Evolutionary conservation across 2,888 invertebrate genomes (phyloP), one percentile per base, ranked within the genome.

Genomic region (Gortyna flavago): DNA sequence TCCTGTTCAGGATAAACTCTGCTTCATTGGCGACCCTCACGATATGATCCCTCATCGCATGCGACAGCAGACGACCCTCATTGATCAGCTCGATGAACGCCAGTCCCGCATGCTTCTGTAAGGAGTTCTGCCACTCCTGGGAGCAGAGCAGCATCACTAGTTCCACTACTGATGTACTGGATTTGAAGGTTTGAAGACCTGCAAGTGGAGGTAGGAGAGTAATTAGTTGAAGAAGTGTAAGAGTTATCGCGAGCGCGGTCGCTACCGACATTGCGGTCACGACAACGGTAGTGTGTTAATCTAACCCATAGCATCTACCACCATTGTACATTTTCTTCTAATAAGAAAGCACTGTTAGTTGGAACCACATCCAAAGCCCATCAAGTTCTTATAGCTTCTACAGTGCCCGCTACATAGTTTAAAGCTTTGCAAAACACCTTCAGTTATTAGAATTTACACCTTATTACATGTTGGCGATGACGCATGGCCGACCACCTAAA

Each of bases 31-130:
- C 99, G 25, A 99, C 99, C 75, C 99, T 97, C 38, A 99, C 99
- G 90, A 99, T 99, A 95, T 99, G 99, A 95, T 99, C 99, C 91
- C 99, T 98, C 98, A 99, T 99, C 41, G 99, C 99, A 94, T 99
- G 99, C 5, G 99, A 99, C 87, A 99, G 97, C 85, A 99, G 97
- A 72, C 99, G 97, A 75, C 99, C 99, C 96, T 99, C 99, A 92
- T 99, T 99, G 91, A 99, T 99, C 67, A 99, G 97, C 95, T 99
- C 99, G 89, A 99, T 99, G 96, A 99, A 99, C 7, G 99, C 99
- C 44, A 99, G 97, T 0, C 99, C 99, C 0, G 99, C 99, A 95
- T 99, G 99, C 96, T 99, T 99, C 96, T 99, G 99, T 71, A 99
- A 97, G 0, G 99, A 99, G 96, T 99, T 99, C 97, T 99, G 99